Percentiles rank a stretch among this genome's conserved stretches.
Evolutionary conservation across 2,113 vertebrate species (phyloP).

Genomic region (Puntigrus tetrazona): DNA sequence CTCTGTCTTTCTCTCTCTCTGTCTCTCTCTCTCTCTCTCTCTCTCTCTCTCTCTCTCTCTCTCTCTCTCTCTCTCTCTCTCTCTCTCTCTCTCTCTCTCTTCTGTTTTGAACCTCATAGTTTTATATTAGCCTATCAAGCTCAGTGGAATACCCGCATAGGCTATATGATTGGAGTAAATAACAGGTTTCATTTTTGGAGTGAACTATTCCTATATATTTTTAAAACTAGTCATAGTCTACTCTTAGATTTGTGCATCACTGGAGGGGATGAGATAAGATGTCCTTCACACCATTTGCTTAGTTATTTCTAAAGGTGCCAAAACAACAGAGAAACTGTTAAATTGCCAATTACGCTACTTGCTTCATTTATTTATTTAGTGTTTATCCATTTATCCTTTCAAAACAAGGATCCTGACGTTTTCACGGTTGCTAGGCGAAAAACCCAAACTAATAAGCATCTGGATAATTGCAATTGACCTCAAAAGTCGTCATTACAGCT

Average conservation of each 20-base stretch:
- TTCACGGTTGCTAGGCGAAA: background rate
- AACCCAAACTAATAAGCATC: background rate
- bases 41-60: no score
- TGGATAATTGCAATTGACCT: slow-evolving; percentile 17
- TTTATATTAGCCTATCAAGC: no score
- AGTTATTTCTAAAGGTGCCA: background rate
- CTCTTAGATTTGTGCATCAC: background rate
- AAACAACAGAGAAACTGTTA: slow-evolving; percentile 16
- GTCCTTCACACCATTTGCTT: background rate
- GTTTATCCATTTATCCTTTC: slow-evolving; percentile 9
- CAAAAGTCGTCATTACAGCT: slow-evolving; percentile 2
- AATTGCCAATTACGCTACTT: background rate
- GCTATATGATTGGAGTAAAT: background rate
- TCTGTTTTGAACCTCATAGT: no score
- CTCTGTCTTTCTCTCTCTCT: no score
- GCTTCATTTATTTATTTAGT: slow-evolving; percentile 12
- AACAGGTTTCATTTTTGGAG: background rate
- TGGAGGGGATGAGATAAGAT: background rate
- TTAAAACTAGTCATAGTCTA: background rate
- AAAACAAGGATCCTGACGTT: background rate
- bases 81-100: no score
- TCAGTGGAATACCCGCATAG: no score
- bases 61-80: no score
- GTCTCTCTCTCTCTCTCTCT: no score
- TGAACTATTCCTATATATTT: background rate